These are phyloP conservation scores for Lordiphosa mommai DNA, from an alignment of 1,140 invertebrate genomes.

Conservation along the genomic window DNA sequence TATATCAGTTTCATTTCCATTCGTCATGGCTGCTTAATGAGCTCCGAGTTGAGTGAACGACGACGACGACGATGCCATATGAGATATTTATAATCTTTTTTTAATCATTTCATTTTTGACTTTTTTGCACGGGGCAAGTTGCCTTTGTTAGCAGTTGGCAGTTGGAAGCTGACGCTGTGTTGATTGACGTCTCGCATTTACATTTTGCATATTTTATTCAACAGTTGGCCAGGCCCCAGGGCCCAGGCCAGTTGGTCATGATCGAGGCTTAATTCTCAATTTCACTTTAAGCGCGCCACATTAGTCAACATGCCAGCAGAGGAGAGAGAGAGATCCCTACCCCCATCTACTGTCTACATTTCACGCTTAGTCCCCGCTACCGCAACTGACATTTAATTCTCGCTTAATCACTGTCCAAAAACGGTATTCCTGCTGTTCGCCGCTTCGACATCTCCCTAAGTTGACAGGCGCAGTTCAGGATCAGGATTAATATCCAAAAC, in stretches of 20 bases:
- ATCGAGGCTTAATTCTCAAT: constrained; percentile 24
- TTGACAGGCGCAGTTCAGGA: constrained; percentile 56
- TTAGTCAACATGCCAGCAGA: constrained; percentile 47
- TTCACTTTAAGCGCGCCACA: constrained; percentile 26
- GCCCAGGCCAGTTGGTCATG: constrained; percentile 41
- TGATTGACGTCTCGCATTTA: constrained; percentile 66
- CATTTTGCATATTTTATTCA: constrained; percentile 38
- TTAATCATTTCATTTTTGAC: constrained; percentile 66
- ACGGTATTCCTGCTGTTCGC: constrained; percentile 52
- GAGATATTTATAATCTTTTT: constrained; percentile 60
- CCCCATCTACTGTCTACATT: constrained; percentile 41
- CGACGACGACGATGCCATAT: constrained; percentile 40
- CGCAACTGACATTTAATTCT: constrained; percentile 70
- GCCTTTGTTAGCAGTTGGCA: constrained; percentile 63
- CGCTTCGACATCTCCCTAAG: constrained; percentile 47
- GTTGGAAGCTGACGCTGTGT: constrained; percentile 65
- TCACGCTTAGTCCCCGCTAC: constrained; percentile 55
- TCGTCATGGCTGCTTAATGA: constrained; percentile 78
- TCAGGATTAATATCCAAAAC: constrained; percentile 52
- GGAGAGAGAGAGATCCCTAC: background rate
- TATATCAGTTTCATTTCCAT: constrained; percentile 75
- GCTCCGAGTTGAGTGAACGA: constrained; percentile 66
- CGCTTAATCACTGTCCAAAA: constrained; percentile 77
- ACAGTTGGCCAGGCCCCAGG: constrained; percentile 1
- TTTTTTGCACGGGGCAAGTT: constrained; percentile 5